Evolutionary conservation across 2,888 invertebrate genomes (phyloP), one percentile per base, ranked within the genome.

Genomic region (Agrotis exclamationis): DNA sequence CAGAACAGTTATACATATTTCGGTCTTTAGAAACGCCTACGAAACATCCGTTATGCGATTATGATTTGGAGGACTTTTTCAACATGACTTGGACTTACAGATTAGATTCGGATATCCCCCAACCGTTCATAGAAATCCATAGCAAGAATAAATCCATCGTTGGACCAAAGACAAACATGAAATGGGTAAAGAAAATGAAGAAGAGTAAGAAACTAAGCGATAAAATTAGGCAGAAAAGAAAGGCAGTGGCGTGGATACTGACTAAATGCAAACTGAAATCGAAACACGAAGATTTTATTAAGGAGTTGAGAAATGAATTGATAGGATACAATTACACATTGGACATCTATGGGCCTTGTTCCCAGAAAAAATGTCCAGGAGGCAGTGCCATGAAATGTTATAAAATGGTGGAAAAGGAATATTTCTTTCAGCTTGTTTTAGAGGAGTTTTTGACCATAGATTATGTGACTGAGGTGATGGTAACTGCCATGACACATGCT

Each of bases 61-160:
- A 85, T 0, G 76, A 82, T 7, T 92, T 91, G 28, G 94, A 95
- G 6, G 70, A 91, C 39, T 96, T 95, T 72, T 96, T 96, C 67
- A 96, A 96, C 67, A 93, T 90, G 93, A 95, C 96, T 0, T 95
- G 96, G 96, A 94, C 95, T 1, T 96, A 95, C 24, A 94, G 90
- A 86, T 80, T 94, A 2, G 87, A 93, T 70, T 95, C 95, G 0
- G 93, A 94, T 66, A 88, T 95, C 70, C 90, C 93, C 2, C 91
- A 93, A 56, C 91, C 95, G 0, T 94, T 93, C 76, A 85, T 94
- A 11, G 89, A 89, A 54, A 90, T 95, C 33, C 88, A 88, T 58
- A 82, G 90, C 66, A 56, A 44, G 0, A 87, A 90, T 9, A 87
- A 91, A 45, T 83, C 82, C 2, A 50, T 89, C 2, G 73, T 95